Conservation (phyloP, 1,140 invertebrate species). For the Charaxes varanes region DNA sequence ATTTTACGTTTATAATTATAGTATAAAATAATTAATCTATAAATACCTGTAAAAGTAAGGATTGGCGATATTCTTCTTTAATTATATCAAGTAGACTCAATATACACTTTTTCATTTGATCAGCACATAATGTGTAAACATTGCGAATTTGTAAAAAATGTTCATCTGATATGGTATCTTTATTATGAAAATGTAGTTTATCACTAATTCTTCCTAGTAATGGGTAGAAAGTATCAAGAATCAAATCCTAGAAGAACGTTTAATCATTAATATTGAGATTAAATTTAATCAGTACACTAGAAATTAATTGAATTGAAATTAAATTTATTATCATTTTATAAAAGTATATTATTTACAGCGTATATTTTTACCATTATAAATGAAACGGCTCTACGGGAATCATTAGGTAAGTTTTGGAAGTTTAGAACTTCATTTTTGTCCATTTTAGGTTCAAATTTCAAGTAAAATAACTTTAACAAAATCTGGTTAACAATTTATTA, state of each 20-base stretch:
- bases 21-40: slow-evolving; percentile 4
- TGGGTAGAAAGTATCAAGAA: slow-evolving; percentile 36
- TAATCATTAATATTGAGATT: neutral
- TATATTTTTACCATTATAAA: slow-evolving; percentile 9
- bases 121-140: slow-evolving; percentile 50
- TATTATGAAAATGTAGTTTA: slow-evolving; percentile 23
- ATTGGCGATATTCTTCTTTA: slow-evolving; percentile 36
- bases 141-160: slow-evolving; percentile 31
- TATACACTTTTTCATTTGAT: slow-evolving; percentile 59
- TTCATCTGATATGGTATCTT: slow-evolving; percentile 15
- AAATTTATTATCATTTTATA: no score
- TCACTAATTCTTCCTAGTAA: slow-evolving; percentile 32
- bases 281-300: no score
- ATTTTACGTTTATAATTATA: neutral
- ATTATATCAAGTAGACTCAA: slow-evolving; percentile 47
- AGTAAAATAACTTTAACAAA: no score
- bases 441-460: slow-evolving; percentile 1
- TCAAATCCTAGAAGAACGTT: slow-evolving; percentile 13
- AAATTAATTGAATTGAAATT: no score
- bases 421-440: slow-evolving; percentile 4
- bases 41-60: slow-evolving; percentile 35
- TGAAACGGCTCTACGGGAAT: slow-evolving; percentile 11
- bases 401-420: slow-evolving; percentile 10
- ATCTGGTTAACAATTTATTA: no score
- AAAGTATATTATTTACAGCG: neutral